Percentiles rank a stretch among this genome's conserved stretches.
phyloP scores from a whole-genome alignment of 2,113 vertebrate species.

The Myiagra hebetior region DNA sequence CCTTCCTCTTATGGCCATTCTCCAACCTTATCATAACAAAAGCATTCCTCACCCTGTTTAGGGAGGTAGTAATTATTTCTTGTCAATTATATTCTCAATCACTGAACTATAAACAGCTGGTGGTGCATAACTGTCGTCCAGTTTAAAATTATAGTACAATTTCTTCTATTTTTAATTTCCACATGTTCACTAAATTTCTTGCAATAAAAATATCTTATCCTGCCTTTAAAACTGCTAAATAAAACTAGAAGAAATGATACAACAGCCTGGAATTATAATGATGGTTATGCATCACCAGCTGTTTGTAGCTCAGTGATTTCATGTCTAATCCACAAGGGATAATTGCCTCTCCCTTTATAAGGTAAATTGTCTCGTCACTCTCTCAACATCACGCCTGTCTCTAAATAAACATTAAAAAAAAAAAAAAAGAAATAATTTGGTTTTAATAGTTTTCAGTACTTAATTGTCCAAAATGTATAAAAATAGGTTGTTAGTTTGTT shows the following conservation, averaged over 20 bases:
- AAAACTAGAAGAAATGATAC: background rate
- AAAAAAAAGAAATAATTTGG: background rate
- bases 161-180: background rate
- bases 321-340: background rate
- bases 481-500: background rate
- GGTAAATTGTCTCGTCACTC: background rate
- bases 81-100: constrained; percentile 25
- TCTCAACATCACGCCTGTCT: background rate
- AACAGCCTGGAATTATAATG: constrained; percentile 27
- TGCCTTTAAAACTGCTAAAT: constrained; percentile 23
- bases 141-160: constrained; percentile 27
- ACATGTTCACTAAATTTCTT: constrained; percentile 33
- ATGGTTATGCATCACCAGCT: constrained; percentile 32
- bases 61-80: constrained; percentile 1
- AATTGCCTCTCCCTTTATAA: background rate
- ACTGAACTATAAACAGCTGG: constrained; percentile 41
- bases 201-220: constrained; percentile 14
- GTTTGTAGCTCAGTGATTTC: constrained; percentile 26
- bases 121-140: background rate
- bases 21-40: background rate
- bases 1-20: background rate
- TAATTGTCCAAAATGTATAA: background rate
- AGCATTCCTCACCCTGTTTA: background rate
- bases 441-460: background rate
- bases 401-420: background rate